phyloP scores from a whole-genome alignment of 2,888 invertebrate species.

The Paralinhomoeus sp. region DNA sequence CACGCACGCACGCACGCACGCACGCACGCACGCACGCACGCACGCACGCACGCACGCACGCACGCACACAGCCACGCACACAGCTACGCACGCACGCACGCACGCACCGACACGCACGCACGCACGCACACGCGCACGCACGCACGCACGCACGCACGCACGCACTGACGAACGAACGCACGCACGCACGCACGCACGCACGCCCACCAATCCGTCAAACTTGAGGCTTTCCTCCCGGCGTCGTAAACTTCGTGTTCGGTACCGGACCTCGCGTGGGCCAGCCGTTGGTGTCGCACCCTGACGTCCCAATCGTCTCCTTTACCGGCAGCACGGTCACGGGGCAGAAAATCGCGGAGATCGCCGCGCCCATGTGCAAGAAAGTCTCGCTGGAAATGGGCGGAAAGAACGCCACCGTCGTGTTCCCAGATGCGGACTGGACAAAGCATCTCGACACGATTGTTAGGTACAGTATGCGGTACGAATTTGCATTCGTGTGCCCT shows the following conservation, averaged over 20 bases:
- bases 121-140: constrained; percentile 16
- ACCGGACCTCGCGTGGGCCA: constrained; percentile 32
- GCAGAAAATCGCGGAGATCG: constrained; percentile 2
- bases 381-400: constrained; percentile 37
- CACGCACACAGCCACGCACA: too few species aligned
- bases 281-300: constrained; percentile 32
- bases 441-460: constrained; percentile 23
- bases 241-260: constrained; percentile 36
- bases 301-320: constrained; percentile 33
- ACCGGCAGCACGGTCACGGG: constrained; percentile 23
- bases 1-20: constrained; percentile 27
- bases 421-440: constrained; percentile 28
- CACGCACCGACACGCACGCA: too few species aligned
- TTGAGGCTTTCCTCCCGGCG: constrained; percentile 34
- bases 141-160: constrained; percentile 18
- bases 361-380: constrained; percentile 31
- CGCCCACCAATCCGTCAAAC: too few species aligned
- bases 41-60: too few species aligned
- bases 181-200: too few species aligned
- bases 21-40: too few species aligned
- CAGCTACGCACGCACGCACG: too few species aligned
- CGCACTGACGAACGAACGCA: too few species aligned
- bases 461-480: constrained; percentile 9
- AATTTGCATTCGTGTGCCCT: too few species aligned
- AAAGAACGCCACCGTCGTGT: constrained; percentile 36